Percentiles rank a stretch among this genome's conserved stretches.
phyloP scores from a whole-genome alignment of 1,140 invertebrate species.

The Calliphora vicina region DNA sequence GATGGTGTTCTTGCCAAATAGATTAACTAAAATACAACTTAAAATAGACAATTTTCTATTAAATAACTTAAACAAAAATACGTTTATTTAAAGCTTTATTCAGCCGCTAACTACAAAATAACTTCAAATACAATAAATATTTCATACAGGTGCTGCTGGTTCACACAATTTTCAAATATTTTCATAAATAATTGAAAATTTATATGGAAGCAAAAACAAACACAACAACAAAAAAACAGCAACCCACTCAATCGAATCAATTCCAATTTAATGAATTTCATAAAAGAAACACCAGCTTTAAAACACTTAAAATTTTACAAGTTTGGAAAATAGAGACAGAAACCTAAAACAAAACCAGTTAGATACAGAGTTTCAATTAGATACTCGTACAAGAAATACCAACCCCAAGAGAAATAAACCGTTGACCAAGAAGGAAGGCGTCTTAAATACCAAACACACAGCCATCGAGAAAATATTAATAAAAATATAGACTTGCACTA shows the following conservation, averaged over 20 bases:
- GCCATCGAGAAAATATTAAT: too few relatives aligned
- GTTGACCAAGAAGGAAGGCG: neutral
- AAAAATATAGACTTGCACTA: neutral
- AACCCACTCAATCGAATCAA: neutral
- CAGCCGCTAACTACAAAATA: too few relatives aligned
- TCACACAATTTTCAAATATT: neutral
- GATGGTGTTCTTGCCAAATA: too few relatives aligned
- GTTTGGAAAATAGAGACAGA: neutral
- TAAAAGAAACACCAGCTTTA: neutral
- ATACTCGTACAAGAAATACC: neutral
- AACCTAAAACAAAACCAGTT: conserved; percentile 7
- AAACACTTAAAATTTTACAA: neutral
- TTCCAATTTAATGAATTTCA: neutral
- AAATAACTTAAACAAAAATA: too few relatives aligned
- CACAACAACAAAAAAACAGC: neutral
- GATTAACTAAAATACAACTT: too few relatives aligned
- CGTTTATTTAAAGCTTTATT: too few relatives aligned
- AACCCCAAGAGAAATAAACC: neutral
- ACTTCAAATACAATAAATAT: too few relatives aligned
- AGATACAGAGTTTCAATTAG: neutral
- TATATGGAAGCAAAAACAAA: neutral
- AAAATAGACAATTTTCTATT: too few relatives aligned
- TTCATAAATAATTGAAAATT: neutral
- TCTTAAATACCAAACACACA: neutral
- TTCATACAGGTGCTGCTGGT: too few relatives aligned